phyloP scores from a whole-genome alignment of 2,888 invertebrate genomes.

The Nemoura dubitans region DNA sequence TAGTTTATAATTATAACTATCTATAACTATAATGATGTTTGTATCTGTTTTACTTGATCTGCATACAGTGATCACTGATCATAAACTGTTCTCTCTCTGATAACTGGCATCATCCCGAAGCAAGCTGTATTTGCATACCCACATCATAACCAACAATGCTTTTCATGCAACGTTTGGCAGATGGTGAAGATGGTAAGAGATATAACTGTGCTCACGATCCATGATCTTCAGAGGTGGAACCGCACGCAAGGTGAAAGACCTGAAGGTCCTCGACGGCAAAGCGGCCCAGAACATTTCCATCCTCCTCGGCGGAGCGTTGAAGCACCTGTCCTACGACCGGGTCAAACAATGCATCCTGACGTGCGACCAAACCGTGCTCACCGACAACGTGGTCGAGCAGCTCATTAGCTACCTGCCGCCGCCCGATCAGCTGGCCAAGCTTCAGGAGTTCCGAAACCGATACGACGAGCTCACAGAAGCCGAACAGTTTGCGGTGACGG shows the following conservation, averaged over 20 bases:
- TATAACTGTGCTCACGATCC: too few species aligned
- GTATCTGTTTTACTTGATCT: too few species aligned
- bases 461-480: constrained; percentile 88
- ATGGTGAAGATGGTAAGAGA: too few species aligned
- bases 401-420: constrained; percentile 92
- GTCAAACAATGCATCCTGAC: constrained; percentile 83
- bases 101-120: too few species aligned
- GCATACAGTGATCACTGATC: too few species aligned
- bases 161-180: too few species aligned
- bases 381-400: constrained; percentile 87
- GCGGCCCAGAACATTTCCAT: constrained; percentile 93
- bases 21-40: too few species aligned
- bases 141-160: too few species aligned
- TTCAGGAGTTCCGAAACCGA: constrained; percentile 80
- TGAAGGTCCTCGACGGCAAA: constrained; percentile 92
- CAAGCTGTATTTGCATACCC: too few species aligned
- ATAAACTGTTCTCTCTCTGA: too few species aligned
- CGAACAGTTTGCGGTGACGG: constrained; percentile 92
- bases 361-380: constrained; percentile 87
- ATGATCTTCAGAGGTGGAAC: constrained; percentile 72
- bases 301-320: constrained; percentile 83
- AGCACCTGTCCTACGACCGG: constrained; percentile 83
- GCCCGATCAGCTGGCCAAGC: constrained; percentile 85
- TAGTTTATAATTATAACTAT: too few species aligned
- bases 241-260: constrained; percentile 87